phyloP scores from a whole-genome alignment of 2,888 invertebrate genomes.

The Malachius bipustulatus region DNA sequence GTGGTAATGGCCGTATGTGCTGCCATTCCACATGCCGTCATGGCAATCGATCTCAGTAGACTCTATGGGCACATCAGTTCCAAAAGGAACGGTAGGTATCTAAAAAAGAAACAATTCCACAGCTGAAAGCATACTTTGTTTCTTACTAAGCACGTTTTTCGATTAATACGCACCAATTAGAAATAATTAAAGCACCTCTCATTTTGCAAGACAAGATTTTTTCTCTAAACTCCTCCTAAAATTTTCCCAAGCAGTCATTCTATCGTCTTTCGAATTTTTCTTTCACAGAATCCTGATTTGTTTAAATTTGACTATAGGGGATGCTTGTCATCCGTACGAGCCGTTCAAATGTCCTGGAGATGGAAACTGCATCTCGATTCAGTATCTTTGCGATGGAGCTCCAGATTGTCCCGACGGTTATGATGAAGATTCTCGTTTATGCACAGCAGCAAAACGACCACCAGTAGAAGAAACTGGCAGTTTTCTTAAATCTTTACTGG shows the following conservation, averaged over 20 bases:
- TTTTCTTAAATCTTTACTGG: slow-evolving; percentile 84
- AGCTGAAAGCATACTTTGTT: no score
- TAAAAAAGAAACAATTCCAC: no score
- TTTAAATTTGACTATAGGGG: slow-evolving; percentile 38
- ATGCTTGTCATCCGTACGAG: slow-evolving; percentile 85
- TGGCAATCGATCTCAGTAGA: slow-evolving; percentile 68
- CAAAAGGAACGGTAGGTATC: slow-evolving; percentile 55
- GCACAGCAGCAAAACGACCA: slow-evolving; percentile 92
- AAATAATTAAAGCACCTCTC: no score
- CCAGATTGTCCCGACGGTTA: slow-evolving; percentile 93
- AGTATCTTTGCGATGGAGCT: slow-evolving; percentile 89
- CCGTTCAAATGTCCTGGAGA: slow-evolving; percentile 94
- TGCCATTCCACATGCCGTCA: slow-evolving; percentile 52
- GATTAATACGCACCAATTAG: no score
- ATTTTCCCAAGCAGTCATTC: neutral
- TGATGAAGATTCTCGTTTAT: slow-evolving; percentile 87
- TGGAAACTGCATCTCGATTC: slow-evolving; percentile 90
- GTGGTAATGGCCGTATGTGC: slow-evolving; percentile 51
- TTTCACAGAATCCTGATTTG: no score
- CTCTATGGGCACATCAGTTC: slow-evolving; percentile 66
- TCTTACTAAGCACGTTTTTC: no score
- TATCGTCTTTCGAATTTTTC: neutral
- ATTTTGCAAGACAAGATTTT: no score
- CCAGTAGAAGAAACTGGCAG: slow-evolving; percentile 95
- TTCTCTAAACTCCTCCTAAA: slow-evolving; percentile 19